Evolutionary conservation across 2,797 vertebrate species (phyloP).

Genomic region (Pachyuromys duprasi): DNA sequence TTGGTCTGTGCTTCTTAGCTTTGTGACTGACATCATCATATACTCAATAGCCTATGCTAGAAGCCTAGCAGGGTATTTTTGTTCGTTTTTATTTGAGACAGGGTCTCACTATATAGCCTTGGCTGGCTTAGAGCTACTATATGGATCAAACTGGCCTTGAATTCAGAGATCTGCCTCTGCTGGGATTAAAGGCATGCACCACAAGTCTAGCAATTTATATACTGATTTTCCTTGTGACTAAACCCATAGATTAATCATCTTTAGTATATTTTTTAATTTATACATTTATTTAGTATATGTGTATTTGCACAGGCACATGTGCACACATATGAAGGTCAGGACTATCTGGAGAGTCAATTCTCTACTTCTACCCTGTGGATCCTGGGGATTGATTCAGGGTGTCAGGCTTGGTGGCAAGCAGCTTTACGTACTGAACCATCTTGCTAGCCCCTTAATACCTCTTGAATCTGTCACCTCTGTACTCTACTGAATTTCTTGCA

Average conservation of each 20-base stretch:
- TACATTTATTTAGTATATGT: background rate
- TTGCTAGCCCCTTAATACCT: background rate
- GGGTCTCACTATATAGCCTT: background rate
- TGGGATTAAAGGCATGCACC: background rate
- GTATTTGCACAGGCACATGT: background rate
- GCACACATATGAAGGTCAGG: background rate
- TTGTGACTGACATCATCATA: background rate
- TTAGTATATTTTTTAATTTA: background rate
- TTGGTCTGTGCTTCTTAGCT: background rate
- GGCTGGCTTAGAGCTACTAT: background rate
- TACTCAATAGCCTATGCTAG: background rate
- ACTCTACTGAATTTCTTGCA: conserved; percentile 6
- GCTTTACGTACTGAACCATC: background rate
- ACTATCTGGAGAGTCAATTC: background rate
- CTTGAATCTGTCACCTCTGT: background rate
- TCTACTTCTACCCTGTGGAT: background rate
- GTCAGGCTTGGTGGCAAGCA: background rate
- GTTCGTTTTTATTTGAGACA: background rate
- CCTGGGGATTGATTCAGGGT: background rate
- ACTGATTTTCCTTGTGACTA: background rate
- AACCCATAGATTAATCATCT: background rate
- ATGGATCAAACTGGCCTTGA: background rate
- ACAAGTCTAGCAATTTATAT: background rate
- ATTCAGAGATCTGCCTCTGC: background rate
- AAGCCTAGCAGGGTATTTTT: background rate